Evolutionary conservation across 2,888 invertebrate genomes (phyloP), one percentile per base, ranked within the genome.

Genomic region (Erpobdella octoculata): DNA sequence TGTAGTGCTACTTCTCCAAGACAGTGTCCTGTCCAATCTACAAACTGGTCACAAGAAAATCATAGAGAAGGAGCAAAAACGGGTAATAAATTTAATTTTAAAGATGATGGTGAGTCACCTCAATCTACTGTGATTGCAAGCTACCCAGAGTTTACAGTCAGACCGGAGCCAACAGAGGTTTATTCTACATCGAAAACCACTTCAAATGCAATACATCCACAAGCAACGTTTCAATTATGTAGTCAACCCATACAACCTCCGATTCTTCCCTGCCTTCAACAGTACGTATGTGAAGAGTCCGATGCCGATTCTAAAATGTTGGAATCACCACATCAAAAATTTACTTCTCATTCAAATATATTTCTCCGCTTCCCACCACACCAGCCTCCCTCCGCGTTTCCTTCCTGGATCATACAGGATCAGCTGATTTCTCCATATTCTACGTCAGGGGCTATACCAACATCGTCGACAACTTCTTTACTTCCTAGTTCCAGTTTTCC

Each of bases 21-120:
- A n/a, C 31, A n/a, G 5, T n/a, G 33, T 18, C 31, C 33, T 15
- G n/a, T n/a, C 33, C 31, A 62, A 35, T 28, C 62, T 5, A 62
- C 31, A 1, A 62, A 31, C n/a, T 62, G 62, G 62, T 62, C 62
- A 5, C 62, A 62, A 31, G 62, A 62, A 62, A 62, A 31, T 62
- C 33, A n/a, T 5, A 35, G 31, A 62, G 62, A 62, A 9, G 62
- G 62, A 9, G 28, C 28, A 31, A 31, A 62, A n/a, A 28, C 35
- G 8, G n/a, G n/a, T 15, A 41, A 41, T 41, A 41, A 41, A 41
- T 41, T 41, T 12, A 41, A 41, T 15, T 15, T n/a, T n/a, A 35
- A 62, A 35, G 35, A 62, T 31, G 35, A 62, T 28, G 33, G 15
- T 9, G 31, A 62, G 35, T 25, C 21, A 15, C 53, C 21, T 9